phyloP scores from a whole-genome alignment of 2,797 vertebrate species.

The Myripristis murdjan region DNA sequence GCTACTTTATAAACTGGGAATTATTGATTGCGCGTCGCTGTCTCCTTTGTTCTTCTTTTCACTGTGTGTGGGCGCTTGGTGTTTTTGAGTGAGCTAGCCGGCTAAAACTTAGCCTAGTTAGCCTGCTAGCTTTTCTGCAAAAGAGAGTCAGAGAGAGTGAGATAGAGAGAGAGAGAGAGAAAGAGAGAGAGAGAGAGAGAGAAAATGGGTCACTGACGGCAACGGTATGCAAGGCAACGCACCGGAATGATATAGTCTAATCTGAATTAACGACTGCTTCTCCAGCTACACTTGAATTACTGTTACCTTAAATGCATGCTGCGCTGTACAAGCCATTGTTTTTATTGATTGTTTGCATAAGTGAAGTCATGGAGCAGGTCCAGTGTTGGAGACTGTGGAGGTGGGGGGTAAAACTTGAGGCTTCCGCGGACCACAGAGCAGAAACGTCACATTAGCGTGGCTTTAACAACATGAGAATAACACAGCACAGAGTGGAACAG shows the following conservation, averaged over 20 bases:
- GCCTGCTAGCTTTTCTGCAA: slow-evolving; percentile 68
- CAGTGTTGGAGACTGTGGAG: slow-evolving; percentile 8
- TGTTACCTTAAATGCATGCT: background rate
- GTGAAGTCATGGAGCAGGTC: background rate
- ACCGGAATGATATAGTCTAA: slow-evolving; percentile 32
- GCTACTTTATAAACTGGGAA: slow-evolving; percentile 33
- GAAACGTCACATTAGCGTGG: background rate
- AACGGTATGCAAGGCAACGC: slow-evolving; percentile 28
- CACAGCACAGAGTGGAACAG: too few species aligned
- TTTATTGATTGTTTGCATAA: background rate
- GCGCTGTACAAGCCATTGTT: background rate
- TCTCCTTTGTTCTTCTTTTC: slow-evolving; percentile 69
- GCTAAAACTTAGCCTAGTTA: slow-evolving; percentile 70
- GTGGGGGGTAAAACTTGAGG: slow-evolving; percentile 43
- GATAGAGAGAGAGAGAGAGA: too few species aligned
- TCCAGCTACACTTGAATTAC: background rate
- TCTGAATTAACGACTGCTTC: slow-evolving; percentile 5
- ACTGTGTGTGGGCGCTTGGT: slow-evolving; percentile 31
- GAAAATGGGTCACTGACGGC: slow-evolving; percentile 74
- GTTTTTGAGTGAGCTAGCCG: slow-evolving; percentile 63
- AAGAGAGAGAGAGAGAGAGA: too few species aligned
- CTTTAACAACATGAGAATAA: background rate
- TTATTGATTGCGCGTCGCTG: slow-evolving; percentile 27
- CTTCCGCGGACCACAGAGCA: background rate
- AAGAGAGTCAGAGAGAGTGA: too few species aligned